Evolutionary conservation across 2,797 vertebrate genomes (phyloP).

Genomic region (Anguilla pacifica): DNA sequence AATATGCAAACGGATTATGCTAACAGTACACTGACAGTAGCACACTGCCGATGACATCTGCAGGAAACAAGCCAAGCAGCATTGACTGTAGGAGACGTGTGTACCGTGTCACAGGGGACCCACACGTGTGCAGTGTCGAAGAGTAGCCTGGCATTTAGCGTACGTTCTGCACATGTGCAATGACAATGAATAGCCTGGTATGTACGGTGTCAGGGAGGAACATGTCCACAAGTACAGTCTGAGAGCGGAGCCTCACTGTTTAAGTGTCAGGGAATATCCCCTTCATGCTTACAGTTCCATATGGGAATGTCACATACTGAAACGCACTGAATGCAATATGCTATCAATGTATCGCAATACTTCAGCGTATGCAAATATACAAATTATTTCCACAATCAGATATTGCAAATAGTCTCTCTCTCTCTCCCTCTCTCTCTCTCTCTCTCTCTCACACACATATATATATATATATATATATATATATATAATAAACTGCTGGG

Average conservation of each 20-base stretch:
- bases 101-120: not conserved
- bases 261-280: not conserved
- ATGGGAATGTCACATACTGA: not conserved
- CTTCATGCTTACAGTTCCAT: not conserved
- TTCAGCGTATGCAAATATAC: too few relatives aligned
- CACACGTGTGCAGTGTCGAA: not conserved
- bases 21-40: not conserved
- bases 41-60: not conserved
- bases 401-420: too few relatives aligned
- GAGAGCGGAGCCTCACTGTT: not conserved
- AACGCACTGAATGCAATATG: not conserved
- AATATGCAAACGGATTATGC: not conserved
- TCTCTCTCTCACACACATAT: too few relatives aligned
- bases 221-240: not conserved
- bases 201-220: not conserved
- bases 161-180: not conserved
- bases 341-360: not conserved
- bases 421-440: too few relatives aligned
- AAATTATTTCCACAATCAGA: too few relatives aligned
- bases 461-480: too few relatives aligned
- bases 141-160: not conserved
- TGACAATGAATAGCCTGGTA: too few relatives aligned
- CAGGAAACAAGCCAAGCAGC: not conserved
- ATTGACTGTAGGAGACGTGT: not conserved
- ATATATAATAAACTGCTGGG: too few relatives aligned